Base-by-base conservation (phyloP, 2,797 vertebrate species). In the Hozukius guyotensis region DNA sequence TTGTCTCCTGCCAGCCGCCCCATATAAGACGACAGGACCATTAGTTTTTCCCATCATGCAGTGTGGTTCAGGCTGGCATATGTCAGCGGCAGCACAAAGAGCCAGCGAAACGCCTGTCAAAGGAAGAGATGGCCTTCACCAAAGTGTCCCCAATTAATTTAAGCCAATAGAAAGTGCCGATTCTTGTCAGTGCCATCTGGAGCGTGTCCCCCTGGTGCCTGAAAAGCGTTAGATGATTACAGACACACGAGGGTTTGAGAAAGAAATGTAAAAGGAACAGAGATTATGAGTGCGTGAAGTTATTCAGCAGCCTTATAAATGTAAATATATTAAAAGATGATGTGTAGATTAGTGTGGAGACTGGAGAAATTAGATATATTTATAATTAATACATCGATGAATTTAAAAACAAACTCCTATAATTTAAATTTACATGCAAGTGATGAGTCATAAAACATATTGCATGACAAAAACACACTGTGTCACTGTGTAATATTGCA, bases 71-170 rank as follows among this genome's bases (percentile, higher is more conserved):
- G 76, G 88, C 77, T 80, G 85, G 86, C 89, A 94, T 91, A 90
- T 95, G 93, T 93, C 89, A 91, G 68, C 83, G 57, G 82, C 55
- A 78, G 84, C 70, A 90, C 81, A 83, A 83, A 84, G 82, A 91
- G 85, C 85, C 80, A 89, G 88, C 83, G 89, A 90, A 93, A 91
- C 49, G 83, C 82, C 89, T 90, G 88, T 92, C 92, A 90, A 80
- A 80, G 74, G 76, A 85, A 92, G 69, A 46, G 53, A 75, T 60
- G 80, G 87, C 76, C 82, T 77, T 74, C 74, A 80, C 84, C 74
- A 92, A 92, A 93, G 84, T 87, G 89, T 93, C 79, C 66, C 82
- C 83, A 90, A 91, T 94, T 95, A 89, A 93, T 93, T 90, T 85
- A 74, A 90, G 81, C 86, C 89, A 90, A 87, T 87, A 85, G 81